Evolutionary conservation across 2,888 invertebrate genomes (phyloP).

Genomic region (Caenorhabditis plicata): DNA sequence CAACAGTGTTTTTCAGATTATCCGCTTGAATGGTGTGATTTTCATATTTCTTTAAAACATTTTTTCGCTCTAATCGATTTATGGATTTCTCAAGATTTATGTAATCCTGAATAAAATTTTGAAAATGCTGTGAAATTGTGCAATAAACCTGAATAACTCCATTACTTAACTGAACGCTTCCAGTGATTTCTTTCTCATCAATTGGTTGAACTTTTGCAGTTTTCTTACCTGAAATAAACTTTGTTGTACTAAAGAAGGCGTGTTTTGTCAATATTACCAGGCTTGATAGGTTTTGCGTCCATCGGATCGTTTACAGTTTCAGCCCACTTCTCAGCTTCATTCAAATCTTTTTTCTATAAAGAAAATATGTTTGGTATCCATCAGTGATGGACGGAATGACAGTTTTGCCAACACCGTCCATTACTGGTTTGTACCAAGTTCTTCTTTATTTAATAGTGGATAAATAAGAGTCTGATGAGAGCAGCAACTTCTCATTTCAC

Average conservation of each 20-base stretch:
- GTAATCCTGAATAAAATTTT: slow-evolving; percentile 64
- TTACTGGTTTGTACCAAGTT: too few relatives aligned
- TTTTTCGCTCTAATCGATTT: slow-evolving; percentile 64
- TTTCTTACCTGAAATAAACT: slow-evolving; percentile 9
- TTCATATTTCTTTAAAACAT: slow-evolving; percentile 66
- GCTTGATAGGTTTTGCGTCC: slow-evolving; percentile 2
- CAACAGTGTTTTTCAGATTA: slow-evolving; percentile 63
- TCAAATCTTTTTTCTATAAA: too few relatives aligned
- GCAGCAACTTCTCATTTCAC: too few relatives aligned
- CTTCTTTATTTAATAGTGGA: too few relatives aligned
- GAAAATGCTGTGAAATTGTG: too few relatives aligned
- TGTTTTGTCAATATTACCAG: too few relatives aligned
- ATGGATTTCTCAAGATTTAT: slow-evolving; percentile 67
- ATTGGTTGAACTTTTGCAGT: slow-evolving; percentile 29
- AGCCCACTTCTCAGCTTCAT: too few relatives aligned
- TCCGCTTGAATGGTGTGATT: slow-evolving; percentile 65
- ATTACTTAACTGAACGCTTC: slow-evolving; percentile 58
- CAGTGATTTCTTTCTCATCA: slow-evolving; percentile 10
- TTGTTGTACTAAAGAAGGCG: background rate
- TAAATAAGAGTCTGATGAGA: too few relatives aligned
- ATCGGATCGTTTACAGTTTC: too few relatives aligned
- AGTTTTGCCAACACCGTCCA: too few relatives aligned
- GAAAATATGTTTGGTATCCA: too few relatives aligned
- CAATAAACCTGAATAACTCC: slow-evolving; percentile 52
- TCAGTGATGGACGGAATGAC: too few relatives aligned